Conservation (phyloP, 2,888 invertebrate genomes). For the Tachina lurida region DNA sequence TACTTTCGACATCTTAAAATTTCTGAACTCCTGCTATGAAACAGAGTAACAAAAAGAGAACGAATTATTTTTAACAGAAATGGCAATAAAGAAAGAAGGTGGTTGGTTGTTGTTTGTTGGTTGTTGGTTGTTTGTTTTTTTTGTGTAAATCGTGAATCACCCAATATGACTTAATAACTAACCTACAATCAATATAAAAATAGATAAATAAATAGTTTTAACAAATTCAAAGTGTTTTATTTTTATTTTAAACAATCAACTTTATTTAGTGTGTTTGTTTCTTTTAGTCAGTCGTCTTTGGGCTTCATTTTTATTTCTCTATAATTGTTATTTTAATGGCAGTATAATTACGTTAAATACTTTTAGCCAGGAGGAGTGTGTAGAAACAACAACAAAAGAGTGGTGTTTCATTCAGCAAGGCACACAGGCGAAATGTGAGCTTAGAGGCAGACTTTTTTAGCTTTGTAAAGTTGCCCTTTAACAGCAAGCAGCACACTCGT, state of each 20-base stretch:
- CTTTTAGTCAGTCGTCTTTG: slow-evolving; percentile 6
- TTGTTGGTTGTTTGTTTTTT: background rate
- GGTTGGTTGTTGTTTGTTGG: background rate
- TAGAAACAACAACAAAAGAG: slow-evolving; percentile 26
- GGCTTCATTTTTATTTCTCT: slow-evolving; percentile 38
- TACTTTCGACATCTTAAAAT: no score
- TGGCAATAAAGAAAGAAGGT: background rate
- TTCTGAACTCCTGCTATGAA: slow-evolving; percentile 56
- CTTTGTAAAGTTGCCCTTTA: slow-evolving; percentile 43
- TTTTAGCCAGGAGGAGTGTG: slow-evolving; percentile 38
- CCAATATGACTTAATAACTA: slow-evolving; percentile 12
- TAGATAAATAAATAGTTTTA: slow-evolving; percentile 9
- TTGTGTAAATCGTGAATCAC: background rate
- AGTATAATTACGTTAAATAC: slow-evolving; percentile 64
- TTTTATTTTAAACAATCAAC: slow-evolving; percentile 17
- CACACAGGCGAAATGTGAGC: background rate
- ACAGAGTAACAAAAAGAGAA: slow-evolving; percentile 65
- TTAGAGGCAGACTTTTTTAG: background rate
- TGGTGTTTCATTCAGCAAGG: no score
- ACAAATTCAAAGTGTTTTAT: background rate
- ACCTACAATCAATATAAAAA: background rate
- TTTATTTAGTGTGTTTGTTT: slow-evolving; percentile 2
- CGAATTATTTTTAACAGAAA: slow-evolving; percentile 15
- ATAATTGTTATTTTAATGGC: slow-evolving; percentile 63
- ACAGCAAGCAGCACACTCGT: background rate